phyloP scores from a whole-genome alignment of 1,140 invertebrate species.

The Drosophila nigrodunni region DNA sequence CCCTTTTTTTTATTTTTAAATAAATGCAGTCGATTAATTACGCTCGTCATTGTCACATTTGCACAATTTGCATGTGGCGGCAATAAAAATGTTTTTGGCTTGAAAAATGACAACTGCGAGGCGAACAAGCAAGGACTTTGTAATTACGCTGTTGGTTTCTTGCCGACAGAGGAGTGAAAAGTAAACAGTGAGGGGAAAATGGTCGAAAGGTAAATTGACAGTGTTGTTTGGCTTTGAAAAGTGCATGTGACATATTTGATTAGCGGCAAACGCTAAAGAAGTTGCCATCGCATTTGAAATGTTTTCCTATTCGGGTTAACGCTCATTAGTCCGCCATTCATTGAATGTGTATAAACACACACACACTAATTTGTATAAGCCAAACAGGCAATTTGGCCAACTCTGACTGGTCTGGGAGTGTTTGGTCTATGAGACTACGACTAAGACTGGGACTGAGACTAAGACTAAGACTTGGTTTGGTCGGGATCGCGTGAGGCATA shows the following conservation, averaged over 20 bases:
- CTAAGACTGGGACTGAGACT: conserved; percentile 52
- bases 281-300: conserved; percentile 52
- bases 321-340: conserved; percentile 77
- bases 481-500: conserved; percentile 72
- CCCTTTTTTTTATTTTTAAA: conserved; percentile 36
- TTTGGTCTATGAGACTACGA: conserved; percentile 21
- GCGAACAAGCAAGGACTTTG: conserved; percentile 43
- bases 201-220: conserved; percentile 2
- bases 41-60: conserved; percentile 73
- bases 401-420: conserved; percentile 47
- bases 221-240: conserved; percentile 54
- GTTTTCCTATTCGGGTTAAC: conserved; percentile 67
- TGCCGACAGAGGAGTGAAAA: background rate
- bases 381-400: conserved; percentile 73
- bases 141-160: conserved; percentile 53
- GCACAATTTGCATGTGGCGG: conserved; percentile 75
- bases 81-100: conserved; percentile 59
- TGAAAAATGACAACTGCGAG: conserved; percentile 78
- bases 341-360: conserved; percentile 1
- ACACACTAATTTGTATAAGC: conserved; percentile 61
- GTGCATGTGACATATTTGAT: conserved; percentile 64
- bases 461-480: conserved; percentile 55
- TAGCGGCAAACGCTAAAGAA: conserved; percentile 63
- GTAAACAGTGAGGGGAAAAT: background rate
- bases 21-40: conserved; percentile 76